These are phyloP conservation scores for Phengaris alcon DNA, from an alignment of 2,888 invertebrate species.

Conservation along the genomic window DNA sequence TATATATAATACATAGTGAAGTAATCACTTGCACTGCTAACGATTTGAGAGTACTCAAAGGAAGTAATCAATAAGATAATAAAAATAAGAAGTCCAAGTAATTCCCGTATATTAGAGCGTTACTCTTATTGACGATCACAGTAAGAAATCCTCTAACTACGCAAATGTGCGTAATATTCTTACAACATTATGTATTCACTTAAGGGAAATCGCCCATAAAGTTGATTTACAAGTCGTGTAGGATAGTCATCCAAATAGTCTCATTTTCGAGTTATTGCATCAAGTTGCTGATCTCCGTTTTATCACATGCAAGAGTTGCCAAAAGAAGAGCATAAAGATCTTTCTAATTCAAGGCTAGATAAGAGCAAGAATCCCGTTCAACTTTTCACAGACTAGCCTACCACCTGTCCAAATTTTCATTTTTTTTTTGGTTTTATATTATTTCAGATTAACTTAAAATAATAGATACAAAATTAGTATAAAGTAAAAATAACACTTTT, in stretches of 20 bases:
- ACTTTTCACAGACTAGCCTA: neutral
- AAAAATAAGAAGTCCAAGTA: slow-evolving; percentile 5
- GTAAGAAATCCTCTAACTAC: slow-evolving; percentile 73
- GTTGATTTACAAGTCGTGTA: slow-evolving; percentile 13
- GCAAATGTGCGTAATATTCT: slow-evolving; percentile 75
- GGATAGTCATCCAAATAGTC: slow-evolving; percentile 4
- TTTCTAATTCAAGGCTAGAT: neutral
- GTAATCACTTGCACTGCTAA: slow-evolving; percentile 5
- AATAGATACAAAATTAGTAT: slow-evolving; percentile 4
- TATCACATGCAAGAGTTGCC: neutral
- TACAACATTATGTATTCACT: slow-evolving; percentile 45
- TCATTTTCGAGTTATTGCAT: slow-evolving; percentile 8
- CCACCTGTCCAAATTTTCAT: neutral
- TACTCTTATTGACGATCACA: slow-evolving; percentile 67
- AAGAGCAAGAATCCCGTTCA: neutral
- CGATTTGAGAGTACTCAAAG: neutral
- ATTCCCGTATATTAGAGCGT: slow-evolving; percentile 48
- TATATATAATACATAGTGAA: neutral
- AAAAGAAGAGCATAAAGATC: neutral
- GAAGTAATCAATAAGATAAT: too few relatives aligned
- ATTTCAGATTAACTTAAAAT: slow-evolving; percentile 8
- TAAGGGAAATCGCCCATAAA: slow-evolving; percentile 32
- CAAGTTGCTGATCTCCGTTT: neutral
- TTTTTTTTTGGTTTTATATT: slow-evolving; percentile 9
- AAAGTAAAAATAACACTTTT: neutral